Percentiles rank a stretch among this genome's conserved stretches.
phyloP scores from a whole-genome alignment of 64 coral and sea anemone species.

The Cladopsammia gracilis region DNA sequence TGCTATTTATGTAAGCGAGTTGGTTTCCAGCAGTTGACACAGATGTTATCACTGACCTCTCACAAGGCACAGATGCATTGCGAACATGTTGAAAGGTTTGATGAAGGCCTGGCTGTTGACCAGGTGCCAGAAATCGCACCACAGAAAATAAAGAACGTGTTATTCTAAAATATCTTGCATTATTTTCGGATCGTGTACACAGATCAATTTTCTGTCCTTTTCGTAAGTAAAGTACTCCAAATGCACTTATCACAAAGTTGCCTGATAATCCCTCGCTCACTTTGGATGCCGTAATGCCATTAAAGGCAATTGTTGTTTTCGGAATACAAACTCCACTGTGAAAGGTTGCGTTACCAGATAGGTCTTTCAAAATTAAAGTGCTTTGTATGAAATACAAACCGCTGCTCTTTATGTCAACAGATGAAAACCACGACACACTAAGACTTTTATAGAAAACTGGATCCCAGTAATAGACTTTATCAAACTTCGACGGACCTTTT shows the following conservation, averaged over 20 bases:
- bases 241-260: neutral
- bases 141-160: neutral
- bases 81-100: neutral
- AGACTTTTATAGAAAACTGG: neutral
- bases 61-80: neutral
- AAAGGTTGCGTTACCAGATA: too few relatives aligned
- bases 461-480: neutral
- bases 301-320: neutral
- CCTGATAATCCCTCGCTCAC: neutral
- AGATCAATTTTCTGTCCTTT: slow-evolving; percentile 1
- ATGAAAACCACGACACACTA: neutral
- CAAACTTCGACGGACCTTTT: neutral
- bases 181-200: neutral
- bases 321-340: neutral
- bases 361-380: neutral
- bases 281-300: neutral
- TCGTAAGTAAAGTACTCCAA: slow-evolving; percentile 12
- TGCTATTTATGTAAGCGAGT: slow-evolving; percentile 13
- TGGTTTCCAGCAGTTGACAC: slow-evolving; percentile 6
- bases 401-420: neutral
- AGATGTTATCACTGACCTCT: neutral
- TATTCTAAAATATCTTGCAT: too few relatives aligned
- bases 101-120: slow-evolving; percentile 13
- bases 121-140: neutral
- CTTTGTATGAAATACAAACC: slow-evolving; percentile 22